Conservation (phyloP, 2,113 vertebrate species). For the Entelurus aequoreus region DNA sequence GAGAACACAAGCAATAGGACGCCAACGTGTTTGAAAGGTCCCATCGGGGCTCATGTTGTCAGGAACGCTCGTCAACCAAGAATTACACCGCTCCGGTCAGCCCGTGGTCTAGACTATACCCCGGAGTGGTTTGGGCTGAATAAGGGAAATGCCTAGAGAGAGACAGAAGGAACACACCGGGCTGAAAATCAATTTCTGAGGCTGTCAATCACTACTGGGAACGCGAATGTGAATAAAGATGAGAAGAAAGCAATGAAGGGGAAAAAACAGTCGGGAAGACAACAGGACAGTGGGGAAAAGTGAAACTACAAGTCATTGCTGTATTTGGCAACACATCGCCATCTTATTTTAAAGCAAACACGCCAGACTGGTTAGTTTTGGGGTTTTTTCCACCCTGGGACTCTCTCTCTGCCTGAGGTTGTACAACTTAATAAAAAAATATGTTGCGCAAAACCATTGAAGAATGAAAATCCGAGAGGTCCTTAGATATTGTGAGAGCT, state of each 20-base stretch:
- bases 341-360: neutral
- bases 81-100: slow-evolving; percentile 62
- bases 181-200: slow-evolving; percentile 69
- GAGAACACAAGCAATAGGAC: slow-evolving; percentile 36
- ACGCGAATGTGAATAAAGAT: slow-evolving; percentile 31
- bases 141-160: slow-evolving; percentile 63
- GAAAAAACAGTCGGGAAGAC: neutral
- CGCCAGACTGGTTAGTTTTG: neutral
- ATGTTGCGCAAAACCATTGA: too few species aligned
- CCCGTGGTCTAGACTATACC: slow-evolving; percentile 65
- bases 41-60: slow-evolving; percentile 58
- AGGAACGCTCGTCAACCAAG: slow-evolving; percentile 62
- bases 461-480: too few species aligned
- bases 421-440: too few species aligned
- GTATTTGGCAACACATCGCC: neutral
- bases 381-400: too few species aligned
- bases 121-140: slow-evolving; percentile 64
- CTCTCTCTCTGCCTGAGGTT: too few species aligned
- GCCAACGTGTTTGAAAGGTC: slow-evolving; percentile 53
- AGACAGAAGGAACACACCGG: slow-evolving; percentile 59
- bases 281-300: slow-evolving; percentile 3
- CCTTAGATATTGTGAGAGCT: too few species aligned
- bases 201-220: slow-evolving; percentile 58
- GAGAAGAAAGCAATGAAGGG: slow-evolving; percentile 16
- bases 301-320: neutral